Conservation (phyloP, 2,113 vertebrate genomes). For the Brachypteracias leptosomus region DNA sequence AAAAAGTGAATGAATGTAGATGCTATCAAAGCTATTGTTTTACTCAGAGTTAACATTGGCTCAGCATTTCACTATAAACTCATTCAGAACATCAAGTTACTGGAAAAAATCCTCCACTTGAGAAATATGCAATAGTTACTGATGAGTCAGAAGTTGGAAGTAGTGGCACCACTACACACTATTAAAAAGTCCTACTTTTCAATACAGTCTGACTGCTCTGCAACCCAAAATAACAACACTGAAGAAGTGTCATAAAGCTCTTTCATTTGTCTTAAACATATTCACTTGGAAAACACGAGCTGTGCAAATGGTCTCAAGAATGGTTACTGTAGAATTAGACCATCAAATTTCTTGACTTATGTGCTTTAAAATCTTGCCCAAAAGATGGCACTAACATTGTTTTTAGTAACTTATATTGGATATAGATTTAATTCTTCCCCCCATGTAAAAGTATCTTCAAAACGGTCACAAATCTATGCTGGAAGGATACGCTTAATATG, state of each 20-base stretch:
- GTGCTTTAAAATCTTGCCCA: slow-evolving; percentile 69
- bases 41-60: slow-evolving; percentile 27
- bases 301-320: neutral
- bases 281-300: neutral
- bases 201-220: slow-evolving; percentile 18
- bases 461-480: neutral
- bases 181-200: slow-evolving; percentile 46
- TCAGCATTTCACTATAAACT: slow-evolving; percentile 37
- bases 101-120: slow-evolving; percentile 48
- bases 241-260: neutral
- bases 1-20: slow-evolving; percentile 43
- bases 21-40: slow-evolving; percentile 19
- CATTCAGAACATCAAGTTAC: slow-evolving; percentile 62
- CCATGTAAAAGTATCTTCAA: neutral
- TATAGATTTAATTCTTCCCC: slow-evolving; percentile 52
- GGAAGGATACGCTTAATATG: neutral
- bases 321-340: slow-evolving; percentile 4
- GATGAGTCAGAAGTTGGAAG: slow-evolving; percentile 63
- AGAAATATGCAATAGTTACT: slow-evolving; percentile 46
- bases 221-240: neutral
- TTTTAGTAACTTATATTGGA: slow-evolving; percentile 55
- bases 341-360: slow-evolving; percentile 46
- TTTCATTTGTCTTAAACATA: neutral
- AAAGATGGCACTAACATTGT: slow-evolving; percentile 71
- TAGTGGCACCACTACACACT: slow-evolving; percentile 24